Evolutionary conservation across 1,140 invertebrate genomes (phyloP).

Genomic region (Thalassaphorura encarpata): DNA sequence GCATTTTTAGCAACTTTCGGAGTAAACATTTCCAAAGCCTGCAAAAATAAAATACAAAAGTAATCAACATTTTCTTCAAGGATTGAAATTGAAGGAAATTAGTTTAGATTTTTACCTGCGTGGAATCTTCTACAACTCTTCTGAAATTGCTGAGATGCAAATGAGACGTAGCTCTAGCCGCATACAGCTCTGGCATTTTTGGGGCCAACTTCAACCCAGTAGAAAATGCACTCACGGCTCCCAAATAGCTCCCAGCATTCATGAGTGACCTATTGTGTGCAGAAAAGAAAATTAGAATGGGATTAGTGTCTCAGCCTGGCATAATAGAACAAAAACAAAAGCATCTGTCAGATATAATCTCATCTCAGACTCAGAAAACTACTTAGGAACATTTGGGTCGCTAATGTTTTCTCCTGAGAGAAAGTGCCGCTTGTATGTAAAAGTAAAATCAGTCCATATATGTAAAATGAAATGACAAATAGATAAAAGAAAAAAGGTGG

Average conservation of each 20-base stretch:
- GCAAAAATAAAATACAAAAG: slow-evolving; percentile 35
- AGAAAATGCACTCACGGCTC: slow-evolving; percentile 67
- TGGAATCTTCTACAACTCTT: slow-evolving; percentile 54
- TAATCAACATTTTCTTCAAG: not conserved
- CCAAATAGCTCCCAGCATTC: slow-evolving; percentile 59
- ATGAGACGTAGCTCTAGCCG: slow-evolving; percentile 64
- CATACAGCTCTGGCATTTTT: slow-evolving; percentile 60
- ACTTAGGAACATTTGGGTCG: too few species aligned
- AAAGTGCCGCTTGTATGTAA: too few species aligned
- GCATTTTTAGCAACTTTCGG: slow-evolving; percentile 60
- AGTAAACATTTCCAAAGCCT: slow-evolving; percentile 59
- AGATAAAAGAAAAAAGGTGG: too few species aligned
- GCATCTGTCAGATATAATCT: not conserved
- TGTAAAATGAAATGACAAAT: too few species aligned
- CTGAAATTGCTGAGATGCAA: slow-evolving; percentile 59
- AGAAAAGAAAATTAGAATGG: too few species aligned
- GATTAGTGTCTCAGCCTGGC: too few species aligned
- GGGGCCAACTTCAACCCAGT: slow-evolving; percentile 64
- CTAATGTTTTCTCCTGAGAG: too few species aligned
- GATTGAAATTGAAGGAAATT: not conserved
- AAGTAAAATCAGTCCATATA: too few species aligned
- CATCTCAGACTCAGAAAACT: too few species aligned
- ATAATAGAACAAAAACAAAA: slow-evolving; percentile 1
- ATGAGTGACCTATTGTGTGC: slow-evolving; percentile 55
- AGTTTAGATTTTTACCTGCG: slow-evolving; percentile 41